phyloP scores from a whole-genome alignment of 2,797 vertebrate genomes.

The Sylvia borin region DNA sequence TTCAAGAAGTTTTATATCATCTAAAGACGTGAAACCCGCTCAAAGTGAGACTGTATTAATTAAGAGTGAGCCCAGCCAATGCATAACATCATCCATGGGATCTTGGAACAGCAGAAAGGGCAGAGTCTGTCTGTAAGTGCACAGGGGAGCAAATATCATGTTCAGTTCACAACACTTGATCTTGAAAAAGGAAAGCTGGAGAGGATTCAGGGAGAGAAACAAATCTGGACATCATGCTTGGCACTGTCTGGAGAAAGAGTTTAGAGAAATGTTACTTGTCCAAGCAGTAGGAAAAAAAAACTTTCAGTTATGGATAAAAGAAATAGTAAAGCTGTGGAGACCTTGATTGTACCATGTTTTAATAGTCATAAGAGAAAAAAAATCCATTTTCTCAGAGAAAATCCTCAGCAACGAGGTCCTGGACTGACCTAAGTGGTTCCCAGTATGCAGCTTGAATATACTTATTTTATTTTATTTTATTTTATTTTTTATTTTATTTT shows the following conservation, averaged over 20 bases:
- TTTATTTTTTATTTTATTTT: not conserved
- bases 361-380: not conserved
- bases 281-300: not conserved
- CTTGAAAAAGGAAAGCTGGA: not conserved
- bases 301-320: not conserved
- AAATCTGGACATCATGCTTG: not conserved
- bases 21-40: not conserved
- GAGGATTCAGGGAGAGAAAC: not conserved
- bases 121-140: not conserved
- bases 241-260: not conserved
- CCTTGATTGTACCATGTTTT: not conserved
- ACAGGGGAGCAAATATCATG: not conserved
- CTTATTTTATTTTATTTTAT: too few species aligned
- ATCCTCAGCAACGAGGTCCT: not conserved
- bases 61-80: not conserved
- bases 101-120: not conserved
- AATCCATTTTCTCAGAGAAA: not conserved
- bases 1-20: not conserved
- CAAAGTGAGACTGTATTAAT: not conserved
- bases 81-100: too few species aligned
- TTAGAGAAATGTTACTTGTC: not conserved
- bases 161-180: not conserved
- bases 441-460: not conserved
- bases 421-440: not conserved
- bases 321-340: not conserved